Evolutionary conservation across 2,888 invertebrate genomes (phyloP), one percentile per base, ranked within the genome.

Genomic region (Phragmatobia fuliginosa): DNA sequence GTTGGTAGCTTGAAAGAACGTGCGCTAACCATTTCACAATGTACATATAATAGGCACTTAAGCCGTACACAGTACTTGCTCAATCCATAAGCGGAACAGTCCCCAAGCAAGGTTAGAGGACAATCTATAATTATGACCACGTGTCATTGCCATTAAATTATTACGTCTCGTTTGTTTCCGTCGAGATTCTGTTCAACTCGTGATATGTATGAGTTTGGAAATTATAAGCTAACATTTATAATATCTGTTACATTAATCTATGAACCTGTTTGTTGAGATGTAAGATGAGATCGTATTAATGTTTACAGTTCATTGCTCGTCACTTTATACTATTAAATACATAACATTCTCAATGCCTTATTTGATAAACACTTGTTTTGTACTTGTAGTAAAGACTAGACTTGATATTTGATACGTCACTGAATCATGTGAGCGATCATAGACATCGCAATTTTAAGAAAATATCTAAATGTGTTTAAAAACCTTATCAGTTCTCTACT

Each of bases 61-160:
- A 28, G 36, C 38, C 25, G 56, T 36, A 65, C 25, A 56, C 21
- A 56, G 74, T 69, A 56, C 36, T 75, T 80, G 77, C 70, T 76
- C 75, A 62, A 66, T 71, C 76, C 67, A 67, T 80, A 78, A 71
- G 66, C 62, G 67, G 74, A 63, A 68, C 8, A 76, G 78, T 78
- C 81, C 82, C 75, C 74, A 67, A 70, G 64, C 75, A 78, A 83
- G 83, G 84, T 81, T 71, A 78, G 71, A 77, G 78, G 78, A 80
- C 69, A 75, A 58, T 58, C 68, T 66, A 72, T 68, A 65, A 72
- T 76, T 73, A 33, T 49, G 49, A 36, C 36, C 71, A 52, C 67
- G 62, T 80, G 78, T 77, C 83, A 77, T 80, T 80, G 74, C 70
- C 73, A 70, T 41, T 62, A 31, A 28, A 45, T 49, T 49, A 49